Base-by-base conservation (phyloP, 1,140 invertebrate species). In the Drosophila micromelanica region DNA sequence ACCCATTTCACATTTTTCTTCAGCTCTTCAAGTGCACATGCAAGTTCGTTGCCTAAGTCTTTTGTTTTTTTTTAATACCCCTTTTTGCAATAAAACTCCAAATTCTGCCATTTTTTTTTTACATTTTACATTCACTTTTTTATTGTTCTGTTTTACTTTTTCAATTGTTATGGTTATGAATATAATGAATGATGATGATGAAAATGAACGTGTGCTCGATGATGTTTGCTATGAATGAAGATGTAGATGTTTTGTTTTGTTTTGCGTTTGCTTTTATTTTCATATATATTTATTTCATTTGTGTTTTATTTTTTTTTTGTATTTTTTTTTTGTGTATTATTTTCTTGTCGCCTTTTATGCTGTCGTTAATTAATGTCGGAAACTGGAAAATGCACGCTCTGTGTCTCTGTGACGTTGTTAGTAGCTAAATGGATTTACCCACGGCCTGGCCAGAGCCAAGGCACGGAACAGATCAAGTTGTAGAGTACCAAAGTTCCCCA, bases 81-180 rank as follows among this genome's bases (percentile, higher is more conserved):
- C 13, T 9, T 43, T 15, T 15, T 27, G 20, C 2, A 43, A 17
- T 23, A 20, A 52, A 43, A 54, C 52, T 23, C 30, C 9, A 35
- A 23, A 48, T 27, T 27, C 27, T 42, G 27, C 30, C 5, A 1
- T 8, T 43, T 38, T 38, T 38, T 27, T 38, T 60, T 43, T 85
- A 89, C 84, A 89, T 89, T 89, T 89, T 89, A 89, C 84, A 89
- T 89, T 90, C 85, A 90, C 79, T 89, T 89, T 87, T 78, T 78
- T 73, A 73, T 89, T 89, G 85, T 89, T 84, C 85, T 89, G 84
- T 89, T 89, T 84, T 89, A 90, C 73, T 65, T 89, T 82, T 87
- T 82, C 82, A 86, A 84, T 89, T 72, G 80, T 90, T 89, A 89
- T 89, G 84, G 79, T 89, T 84, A 89, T 89, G 84, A 89, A 90